Conservation (phyloP, 2,797 vertebrate species). For the Rhinichthys osculus region DNA sequence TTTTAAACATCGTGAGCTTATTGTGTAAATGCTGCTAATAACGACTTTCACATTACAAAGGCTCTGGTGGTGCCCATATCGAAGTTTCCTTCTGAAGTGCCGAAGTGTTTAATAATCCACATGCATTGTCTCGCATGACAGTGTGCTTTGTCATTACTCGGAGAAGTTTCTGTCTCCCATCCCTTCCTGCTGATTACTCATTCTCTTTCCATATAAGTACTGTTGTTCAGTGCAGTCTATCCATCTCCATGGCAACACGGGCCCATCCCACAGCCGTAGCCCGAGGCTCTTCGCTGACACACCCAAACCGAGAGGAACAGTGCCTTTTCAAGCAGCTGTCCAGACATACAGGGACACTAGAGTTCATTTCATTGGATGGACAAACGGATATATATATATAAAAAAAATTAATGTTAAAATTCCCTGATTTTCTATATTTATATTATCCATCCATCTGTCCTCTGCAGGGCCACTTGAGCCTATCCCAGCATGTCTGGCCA, state of each 20-base stretch:
- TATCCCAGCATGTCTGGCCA: background rate
- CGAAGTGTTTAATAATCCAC: background rate
- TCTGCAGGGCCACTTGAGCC: background rate
- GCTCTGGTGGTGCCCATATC: background rate
- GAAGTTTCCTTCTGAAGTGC: background rate
- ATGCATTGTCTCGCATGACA: conserved; percentile 18
- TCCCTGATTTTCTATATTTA: background rate
- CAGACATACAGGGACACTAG: conserved; percentile 6
- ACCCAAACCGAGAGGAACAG: conserved; percentile 26
- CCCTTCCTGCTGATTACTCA: conserved; percentile 30
- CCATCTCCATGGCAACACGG: conserved; percentile 26
- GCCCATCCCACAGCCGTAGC: conserved; percentile 20
- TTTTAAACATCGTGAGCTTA: background rate
- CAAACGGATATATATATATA: background rate
- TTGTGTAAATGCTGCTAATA: background rate
- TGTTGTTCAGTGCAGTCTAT: conserved; percentile 40
- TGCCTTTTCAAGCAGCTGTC: background rate
- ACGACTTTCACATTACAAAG: too few species aligned
- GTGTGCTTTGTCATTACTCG: conserved; percentile 29
- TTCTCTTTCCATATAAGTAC: conserved; percentile 27
- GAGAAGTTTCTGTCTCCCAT: conserved; percentile 25
- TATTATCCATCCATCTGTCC: background rate
- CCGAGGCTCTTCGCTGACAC: conserved; percentile 43
- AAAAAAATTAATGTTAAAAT: background rate
- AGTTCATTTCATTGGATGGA: background rate